Evolutionary conservation across 2,888 invertebrate species (phyloP), one percentile per base, ranked within the genome.

Genomic region (Harmothoe impar): DNA sequence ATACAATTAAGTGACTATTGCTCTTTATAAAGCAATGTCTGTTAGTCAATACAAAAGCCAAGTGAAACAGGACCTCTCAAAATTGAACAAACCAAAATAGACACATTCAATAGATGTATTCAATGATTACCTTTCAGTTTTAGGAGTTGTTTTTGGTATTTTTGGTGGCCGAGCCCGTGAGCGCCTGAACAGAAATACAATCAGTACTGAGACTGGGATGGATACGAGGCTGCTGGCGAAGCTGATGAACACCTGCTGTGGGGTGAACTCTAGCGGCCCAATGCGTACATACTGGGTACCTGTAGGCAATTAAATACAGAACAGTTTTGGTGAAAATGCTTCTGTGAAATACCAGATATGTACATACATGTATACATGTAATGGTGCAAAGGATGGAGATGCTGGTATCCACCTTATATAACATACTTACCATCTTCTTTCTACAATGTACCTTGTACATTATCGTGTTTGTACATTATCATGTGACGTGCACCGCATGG

Each of bases 181-280:
- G 56, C 92, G 92, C 43, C 93, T 89, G 92, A 94, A 94, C 23
- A 94, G 84, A 51, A 92, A 68, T 10, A 93, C 92, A 84, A 94
- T 93, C 0, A 93, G 56, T 0, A 94, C 62, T 89, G 92, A 93
- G 3, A 93, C 91, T 0, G 94, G 94, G 0, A 94, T 91, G 0
- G 92, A 92, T 84, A 94, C 92, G 0, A 93, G 56, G 78, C 93
- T 93, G 89, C 92, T 92, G 56, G 92, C 78, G 10, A 94, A 85
- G 51, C 93, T 93, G 43, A 93, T 91, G 88, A 92, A 93, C 12
- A 94, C 89, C 35, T 94, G 94, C 33, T 93, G 93, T 0, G 92
- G 90, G 0, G 93, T 91, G 72, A 94, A 91, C n/a, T 89, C 92
- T 23, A 94, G 92, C 25, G 94, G 93, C 0, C 94, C 94, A 20